Evolutionary conservation across 37 sponge, comb jelly and placozoan species (phyloP), one percentile per base, ranked within the genome.

Genomic region (Eunapius fragilis): DNA sequence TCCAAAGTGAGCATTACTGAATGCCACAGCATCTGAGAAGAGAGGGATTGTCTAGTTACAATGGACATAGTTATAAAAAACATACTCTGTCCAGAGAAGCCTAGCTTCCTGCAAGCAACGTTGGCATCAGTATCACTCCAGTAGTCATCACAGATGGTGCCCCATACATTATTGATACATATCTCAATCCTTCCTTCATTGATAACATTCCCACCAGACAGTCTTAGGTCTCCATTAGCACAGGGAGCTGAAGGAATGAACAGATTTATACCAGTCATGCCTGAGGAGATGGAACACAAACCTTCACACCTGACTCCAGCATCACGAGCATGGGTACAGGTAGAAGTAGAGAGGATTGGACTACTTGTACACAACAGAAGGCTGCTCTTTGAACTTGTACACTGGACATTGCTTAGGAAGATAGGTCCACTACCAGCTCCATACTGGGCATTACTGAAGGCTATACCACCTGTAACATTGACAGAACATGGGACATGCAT

Each of bases 171-270:
- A n/a, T 37, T 77, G 38, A 77, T 77, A 10, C 77, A 77, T 36
- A 77, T 77, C 77, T 77, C 77, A 25, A 77, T 34, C 37, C 77
- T 77, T 36, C 77, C 77, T 5, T 77, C 77, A 77, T 77, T 77
- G 22, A 41, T 14, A 34, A 77, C 37, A 41, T 77, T 77, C 25
- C 77, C 77, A 11, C 77, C 77, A 36, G 45, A 38, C 77, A 77
- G 77, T 34, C 77, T 36, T 2, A 77, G 37, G 33, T 77, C 36
- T 36, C 77, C 77, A 77, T 35, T 77, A 22, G 45, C 37, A 77
- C 77, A 77, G 37, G 77, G 77, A 36, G 77, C 77, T 45, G 47
- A 45, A 45, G 47, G 47, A 45, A 45, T 45, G 7, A 45, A 45
- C 9, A 45, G 47, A 45, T 45, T 45, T 11, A 9, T 45, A 9